phyloP scores from a whole-genome alignment of 2,797 vertebrate genomes.

The Hypotaenidia okinawae region DNA sequence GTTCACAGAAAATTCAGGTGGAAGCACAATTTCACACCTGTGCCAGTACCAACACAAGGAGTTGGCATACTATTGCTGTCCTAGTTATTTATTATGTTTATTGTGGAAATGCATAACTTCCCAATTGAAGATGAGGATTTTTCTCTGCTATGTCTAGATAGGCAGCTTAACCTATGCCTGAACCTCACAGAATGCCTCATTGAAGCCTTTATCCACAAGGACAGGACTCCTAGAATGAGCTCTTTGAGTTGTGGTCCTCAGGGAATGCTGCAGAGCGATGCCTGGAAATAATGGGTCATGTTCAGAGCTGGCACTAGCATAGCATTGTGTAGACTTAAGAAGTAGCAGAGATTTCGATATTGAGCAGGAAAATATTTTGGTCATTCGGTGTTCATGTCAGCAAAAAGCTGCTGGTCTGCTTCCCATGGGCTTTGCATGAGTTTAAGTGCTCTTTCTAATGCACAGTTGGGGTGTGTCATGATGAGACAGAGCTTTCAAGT shows the following conservation, averaged over 20 bases:
- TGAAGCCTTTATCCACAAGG: rapidly evolving
- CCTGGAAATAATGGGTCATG: slow-evolving; percentile 6
- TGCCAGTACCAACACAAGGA: background rate
- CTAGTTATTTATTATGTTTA: background rate
- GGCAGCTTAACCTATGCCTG: background rate
- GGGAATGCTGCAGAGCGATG: background rate
- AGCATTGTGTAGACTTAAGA: background rate
- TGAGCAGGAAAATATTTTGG: slow-evolving; percentile 14
- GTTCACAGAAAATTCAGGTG: slow-evolving; percentile 34
- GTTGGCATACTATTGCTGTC: background rate
- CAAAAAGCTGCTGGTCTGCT: background rate
- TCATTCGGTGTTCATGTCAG: background rate
- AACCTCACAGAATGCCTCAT: background rate
- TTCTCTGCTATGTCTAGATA: background rate
- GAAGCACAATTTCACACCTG: slow-evolving; percentile 2
- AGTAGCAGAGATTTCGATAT: background rate
- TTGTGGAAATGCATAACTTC: background rate
- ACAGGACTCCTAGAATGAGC: background rate
- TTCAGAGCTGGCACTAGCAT: background rate
- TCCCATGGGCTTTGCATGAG: background rate
- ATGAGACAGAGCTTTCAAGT: background rate
- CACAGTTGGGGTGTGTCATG: background rate
- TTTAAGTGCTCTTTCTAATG: background rate
- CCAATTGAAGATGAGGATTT: background rate
- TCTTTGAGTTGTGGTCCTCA: background rate